Evolutionary conservation across 2,888 invertebrate genomes (phyloP).

Genomic region (Melanophora roralis): DNA sequence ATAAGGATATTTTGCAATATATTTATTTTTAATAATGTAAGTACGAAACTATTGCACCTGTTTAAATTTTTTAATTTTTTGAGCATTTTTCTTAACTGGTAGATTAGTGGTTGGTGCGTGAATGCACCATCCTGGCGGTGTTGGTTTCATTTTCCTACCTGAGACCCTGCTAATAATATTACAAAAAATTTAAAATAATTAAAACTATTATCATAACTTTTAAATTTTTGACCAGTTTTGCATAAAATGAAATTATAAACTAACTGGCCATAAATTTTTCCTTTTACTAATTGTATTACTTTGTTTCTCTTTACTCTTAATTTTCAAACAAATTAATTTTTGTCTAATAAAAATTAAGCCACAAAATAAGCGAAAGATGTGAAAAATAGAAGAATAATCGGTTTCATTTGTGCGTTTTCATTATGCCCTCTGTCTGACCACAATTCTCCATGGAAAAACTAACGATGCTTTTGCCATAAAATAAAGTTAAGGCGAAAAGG

Average conservation of each 20-base stretch:
- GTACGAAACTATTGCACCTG: too few relatives aligned
- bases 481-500: background rate
- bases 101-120: too few relatives aligned
- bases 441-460: constrained; percentile 18
- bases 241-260: background rate
- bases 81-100: too few relatives aligned
- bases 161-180: too few relatives aligned
- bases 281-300: background rate
- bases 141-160: too few relatives aligned
- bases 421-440: constrained; percentile 21
- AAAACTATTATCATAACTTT: too few relatives aligned
- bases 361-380: background rate
- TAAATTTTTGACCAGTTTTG: too few relatives aligned
- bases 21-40: too few relatives aligned
- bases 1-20: too few relatives aligned
- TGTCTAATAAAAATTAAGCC: constrained; percentile 36
- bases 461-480: constrained; percentile 24
- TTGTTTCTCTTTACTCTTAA: constrained; percentile 10
- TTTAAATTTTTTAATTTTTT: too few relatives aligned
- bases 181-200: too few relatives aligned
- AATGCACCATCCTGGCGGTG: too few relatives aligned
- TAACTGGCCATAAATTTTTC: background rate
- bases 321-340: constrained; percentile 41
- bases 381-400: constrained; percentile 36
- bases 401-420: constrained; percentile 18